A percentile compares a stretch with the other conserved stretches of the same genome.
Conservation (phyloP, 2,888 invertebrate species). For the Pyrrhosoma nymphula region DNA sequence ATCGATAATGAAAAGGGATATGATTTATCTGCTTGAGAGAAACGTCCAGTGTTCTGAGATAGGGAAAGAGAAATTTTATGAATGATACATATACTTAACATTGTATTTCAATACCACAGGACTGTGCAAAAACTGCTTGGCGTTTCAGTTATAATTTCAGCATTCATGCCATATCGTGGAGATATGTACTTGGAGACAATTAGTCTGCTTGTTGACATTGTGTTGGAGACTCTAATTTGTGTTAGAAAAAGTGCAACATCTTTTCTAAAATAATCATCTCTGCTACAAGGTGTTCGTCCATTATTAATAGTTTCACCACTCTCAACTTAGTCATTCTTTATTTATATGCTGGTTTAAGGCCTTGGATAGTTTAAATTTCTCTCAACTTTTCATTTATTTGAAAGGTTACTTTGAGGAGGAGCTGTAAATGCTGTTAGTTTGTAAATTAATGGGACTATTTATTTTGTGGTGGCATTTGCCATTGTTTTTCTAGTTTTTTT, state of each 20-base stretch:
- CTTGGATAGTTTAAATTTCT: background rate
- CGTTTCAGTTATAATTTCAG: background rate
- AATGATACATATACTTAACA: background rate
- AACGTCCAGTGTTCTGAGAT: background rate
- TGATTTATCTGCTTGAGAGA: background rate
- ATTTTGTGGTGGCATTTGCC: background rate
- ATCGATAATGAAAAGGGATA: background rate
- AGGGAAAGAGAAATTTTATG: background rate
- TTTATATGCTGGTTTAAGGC: background rate
- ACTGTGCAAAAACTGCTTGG: background rate
- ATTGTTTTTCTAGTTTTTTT: background rate
- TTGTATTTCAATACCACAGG: background rate
- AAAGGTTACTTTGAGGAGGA: background rate
- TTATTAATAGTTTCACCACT: background rate
- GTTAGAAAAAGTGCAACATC: background rate
- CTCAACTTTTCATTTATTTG: background rate
- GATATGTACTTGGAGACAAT: background rate
- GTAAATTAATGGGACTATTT: background rate
- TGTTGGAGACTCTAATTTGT: conserved; percentile 9
- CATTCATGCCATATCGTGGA: background rate
- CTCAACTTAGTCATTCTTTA: background rate
- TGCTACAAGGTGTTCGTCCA: background rate
- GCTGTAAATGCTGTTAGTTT: background rate
- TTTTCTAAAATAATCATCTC: background rate
- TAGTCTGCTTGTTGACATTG: background rate